Conservation (phyloP, 2,113 vertebrate genomes). For the Hassar affinis region DNA sequence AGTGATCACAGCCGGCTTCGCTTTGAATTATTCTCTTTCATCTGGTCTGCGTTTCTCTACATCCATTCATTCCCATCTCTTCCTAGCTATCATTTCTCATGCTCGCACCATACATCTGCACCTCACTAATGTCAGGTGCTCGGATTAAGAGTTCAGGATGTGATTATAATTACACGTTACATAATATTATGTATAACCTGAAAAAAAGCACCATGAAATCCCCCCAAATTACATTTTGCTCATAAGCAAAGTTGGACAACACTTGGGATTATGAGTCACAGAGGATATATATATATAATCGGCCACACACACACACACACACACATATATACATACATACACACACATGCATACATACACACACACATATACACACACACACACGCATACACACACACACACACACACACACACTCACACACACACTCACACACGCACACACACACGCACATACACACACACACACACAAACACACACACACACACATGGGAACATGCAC, state of each 20-base stretch:
- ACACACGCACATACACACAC: too few species aligned
- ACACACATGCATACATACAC: too few species aligned
- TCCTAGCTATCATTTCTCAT: constrained; percentile 1
- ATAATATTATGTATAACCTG: background rate
- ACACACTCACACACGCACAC: too few species aligned
- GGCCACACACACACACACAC: too few species aligned
- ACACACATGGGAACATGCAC: too few species aligned
- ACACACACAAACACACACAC: too few species aligned
- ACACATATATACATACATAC: too few species aligned
- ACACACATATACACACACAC: too few species aligned
- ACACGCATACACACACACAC: too few species aligned
- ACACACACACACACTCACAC: too few species aligned
- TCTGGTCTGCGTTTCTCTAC: constrained; percentile 15
- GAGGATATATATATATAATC: too few species aligned
- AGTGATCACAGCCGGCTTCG: constrained; percentile 31
- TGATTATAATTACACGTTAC: constrained; percentile 15
- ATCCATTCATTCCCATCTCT: background rate
- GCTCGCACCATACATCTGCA: background rate
- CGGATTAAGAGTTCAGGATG: background rate
- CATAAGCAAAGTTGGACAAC: constrained; percentile 1
- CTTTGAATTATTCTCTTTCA: constrained; percentile 51
- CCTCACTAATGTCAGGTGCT: background rate
- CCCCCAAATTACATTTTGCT: background rate
- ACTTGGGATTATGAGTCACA: constrained; percentile 3
- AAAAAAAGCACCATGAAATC: background rate